phyloP scores from a whole-genome alignment of 2,888 invertebrate genomes.

The Bruchidius siliquastri region DNA sequence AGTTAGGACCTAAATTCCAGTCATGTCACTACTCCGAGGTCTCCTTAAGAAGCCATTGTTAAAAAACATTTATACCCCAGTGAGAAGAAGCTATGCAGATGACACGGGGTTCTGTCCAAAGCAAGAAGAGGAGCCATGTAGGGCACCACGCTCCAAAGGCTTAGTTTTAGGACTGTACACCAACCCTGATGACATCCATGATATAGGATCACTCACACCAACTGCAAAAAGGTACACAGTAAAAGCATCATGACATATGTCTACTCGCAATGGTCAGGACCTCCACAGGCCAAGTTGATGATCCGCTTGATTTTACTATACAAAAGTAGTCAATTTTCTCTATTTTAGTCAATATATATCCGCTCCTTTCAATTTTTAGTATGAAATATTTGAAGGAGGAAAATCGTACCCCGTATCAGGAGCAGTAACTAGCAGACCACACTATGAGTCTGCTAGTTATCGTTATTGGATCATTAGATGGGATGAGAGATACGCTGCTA shows the following conservation, averaged over 20 bases:
- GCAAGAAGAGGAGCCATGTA: conserved; percentile 31
- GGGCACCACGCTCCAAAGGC: conserved; percentile 42
- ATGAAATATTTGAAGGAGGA: too few relatives aligned
- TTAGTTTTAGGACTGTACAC: conserved; percentile 61
- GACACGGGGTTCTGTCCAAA: not conserved
- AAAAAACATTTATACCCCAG: not conserved
- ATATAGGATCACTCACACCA: conserved; percentile 60
- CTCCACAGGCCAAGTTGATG: too few relatives aligned
- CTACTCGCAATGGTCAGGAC: too few relatives aligned
- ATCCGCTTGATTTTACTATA: too few relatives aligned
- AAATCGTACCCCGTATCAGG: too few relatives aligned
- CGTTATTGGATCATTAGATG: too few relatives aligned
- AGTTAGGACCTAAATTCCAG: not conserved
- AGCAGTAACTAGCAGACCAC: too few relatives aligned
- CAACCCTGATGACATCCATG: conserved; percentile 49
- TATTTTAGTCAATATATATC: too few relatives aligned
- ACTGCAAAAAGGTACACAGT: conserved; percentile 49
- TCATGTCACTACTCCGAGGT: not conserved
- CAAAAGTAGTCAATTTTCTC: too few relatives aligned
- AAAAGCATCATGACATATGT: not conserved
- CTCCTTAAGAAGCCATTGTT: not conserved
- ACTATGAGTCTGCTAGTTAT: too few relatives aligned
- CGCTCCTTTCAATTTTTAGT: too few relatives aligned
- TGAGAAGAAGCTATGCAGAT: not conserved
- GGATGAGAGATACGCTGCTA: too few relatives aligned